Conservation (phyloP, 2,113 vertebrate genomes). For the Athene noctua region DNA sequence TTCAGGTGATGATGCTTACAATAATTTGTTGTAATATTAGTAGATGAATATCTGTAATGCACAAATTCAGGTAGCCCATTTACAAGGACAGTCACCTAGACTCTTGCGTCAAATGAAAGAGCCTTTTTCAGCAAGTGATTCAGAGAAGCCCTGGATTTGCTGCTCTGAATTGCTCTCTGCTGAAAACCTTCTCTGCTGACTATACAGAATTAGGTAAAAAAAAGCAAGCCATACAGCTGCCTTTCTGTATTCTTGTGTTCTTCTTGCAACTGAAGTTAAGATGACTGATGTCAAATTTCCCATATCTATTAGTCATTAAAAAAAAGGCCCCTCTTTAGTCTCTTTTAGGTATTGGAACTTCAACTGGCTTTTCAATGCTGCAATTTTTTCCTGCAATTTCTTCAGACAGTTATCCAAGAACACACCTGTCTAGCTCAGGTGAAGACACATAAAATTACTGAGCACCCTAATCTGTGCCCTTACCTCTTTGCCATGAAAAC, state of each 20-base stretch:
- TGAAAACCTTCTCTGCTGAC: background rate
- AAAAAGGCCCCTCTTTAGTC: background rate
- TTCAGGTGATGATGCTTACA: background rate
- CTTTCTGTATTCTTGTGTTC: background rate
- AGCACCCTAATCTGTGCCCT: background rate
- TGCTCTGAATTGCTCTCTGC: background rate
- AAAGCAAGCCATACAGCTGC: background rate
- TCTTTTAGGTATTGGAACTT: background rate
- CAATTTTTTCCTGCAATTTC: background rate
- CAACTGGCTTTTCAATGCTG: background rate
- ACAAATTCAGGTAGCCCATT: background rate
- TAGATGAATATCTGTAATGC: background rate
- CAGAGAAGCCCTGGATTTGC: background rate
- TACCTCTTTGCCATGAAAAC: background rate
- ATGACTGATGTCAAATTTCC: background rate
- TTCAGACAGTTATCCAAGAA: background rate
- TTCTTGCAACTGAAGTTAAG: background rate
- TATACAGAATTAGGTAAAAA: background rate
- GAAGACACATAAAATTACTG: background rate
- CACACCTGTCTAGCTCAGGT: background rate
- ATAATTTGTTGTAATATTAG: background rate
- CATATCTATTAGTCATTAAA: background rate
- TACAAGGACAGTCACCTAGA: background rate
- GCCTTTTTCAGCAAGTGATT: background rate
- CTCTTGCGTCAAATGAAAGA: background rate